Evolutionary conservation across 1,140 invertebrate genomes (phyloP), one percentile per base, ranked within the genome.

Genomic region (Sycophila sp.): DNA sequence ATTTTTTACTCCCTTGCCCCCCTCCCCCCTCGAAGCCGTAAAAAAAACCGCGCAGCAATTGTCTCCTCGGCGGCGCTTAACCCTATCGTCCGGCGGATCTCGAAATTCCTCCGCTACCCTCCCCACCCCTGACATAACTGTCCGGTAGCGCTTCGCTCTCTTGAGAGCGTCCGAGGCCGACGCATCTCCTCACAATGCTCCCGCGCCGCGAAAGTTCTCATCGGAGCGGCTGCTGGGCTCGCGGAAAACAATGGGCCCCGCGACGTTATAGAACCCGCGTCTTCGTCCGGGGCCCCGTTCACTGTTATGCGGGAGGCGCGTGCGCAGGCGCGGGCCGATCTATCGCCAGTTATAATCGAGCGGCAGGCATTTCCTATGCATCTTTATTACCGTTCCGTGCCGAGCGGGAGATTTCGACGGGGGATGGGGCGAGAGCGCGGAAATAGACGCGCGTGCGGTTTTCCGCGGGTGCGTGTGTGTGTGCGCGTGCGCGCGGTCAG

Each of bases 281-380:
- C n/a, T n/a, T n/a, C n/a, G n/a, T n/a, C n/a, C n/a, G n/a, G n/a
- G n/a, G n/a, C n/a, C n/a, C n/a, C n/a, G n/a, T n/a, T n/a, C n/a
- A 49, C 55, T 58, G 58, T 26, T 53, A 66, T 51, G 40, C n/a
- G 65, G 28, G 59, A 69, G 69, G 55, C 65, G 62, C 40, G 32
- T 45, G 56, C 30, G 1, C 19, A 47, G 24, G 42, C 53, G 26
- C 11, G 15, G 5, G 19, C 47, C 49, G 11, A 62, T 42, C 62
- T 78, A 78, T 78, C 74, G 74, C 74, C 65, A 70, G 73, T 77
- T 73, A 22, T 76, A 73, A 78, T 78, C 77, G 73, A 71, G 65
- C 77, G 68, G 58, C 69, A 62, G 55, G 70, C 76, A 74, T 77
- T 63, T 72, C 59, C 38, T 68, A 53, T 47, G 38, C 59, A 40